Base-by-base conservation (phyloP, 2,113 vertebrate species). In the Xenopus laevis region DNA sequence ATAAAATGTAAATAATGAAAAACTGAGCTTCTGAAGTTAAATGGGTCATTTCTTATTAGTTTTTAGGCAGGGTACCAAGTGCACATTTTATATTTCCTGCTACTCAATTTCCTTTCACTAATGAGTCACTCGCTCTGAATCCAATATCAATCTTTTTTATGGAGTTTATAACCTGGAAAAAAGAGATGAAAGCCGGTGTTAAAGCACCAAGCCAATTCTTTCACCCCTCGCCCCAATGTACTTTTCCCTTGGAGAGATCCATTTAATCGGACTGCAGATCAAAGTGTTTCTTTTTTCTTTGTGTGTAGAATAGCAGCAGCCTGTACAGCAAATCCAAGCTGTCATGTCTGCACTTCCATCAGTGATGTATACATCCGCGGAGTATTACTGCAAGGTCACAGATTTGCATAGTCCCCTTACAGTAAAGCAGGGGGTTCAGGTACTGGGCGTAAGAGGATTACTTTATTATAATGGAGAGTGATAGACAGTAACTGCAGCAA, bases 251-350 rank as follows among this genome's bases (percentile, higher is more conserved):
- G 20, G 65, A 50, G 59, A 64, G 66, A 76, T 69, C 23, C n/a
- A 69, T 57, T 23, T 61, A 64, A 46, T 76, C 74, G 64, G 59
- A 69, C 46, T 33, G 13, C n/a, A 70, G 66, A 76, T 76, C 47
- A 76, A 70, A 76, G 66, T 76, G 66, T 63, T 46, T 12, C 47
- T 53, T 55, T 53, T 63, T 46, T 12, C 47, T 53, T 55, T 53
- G 20, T 72, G 21, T 27, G 23, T 27, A 45, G 30, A 63, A 69
- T 64, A 45, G 47, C 59, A 40, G 4, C 50, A 55, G 66, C 13
- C 46, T 4, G 27, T 52, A n/a, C 15, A 12, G 65, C n/a, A 66
- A 10, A 21, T 21, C 40, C n/a, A 40, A 46, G 3, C 30, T 46
- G 63, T 46, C 40, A 64, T 64, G 63, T 65, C 16, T 20, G 13